Base-by-base conservation (phyloP, 2,113 vertebrate genomes). In the Gobio gobio region DNA sequence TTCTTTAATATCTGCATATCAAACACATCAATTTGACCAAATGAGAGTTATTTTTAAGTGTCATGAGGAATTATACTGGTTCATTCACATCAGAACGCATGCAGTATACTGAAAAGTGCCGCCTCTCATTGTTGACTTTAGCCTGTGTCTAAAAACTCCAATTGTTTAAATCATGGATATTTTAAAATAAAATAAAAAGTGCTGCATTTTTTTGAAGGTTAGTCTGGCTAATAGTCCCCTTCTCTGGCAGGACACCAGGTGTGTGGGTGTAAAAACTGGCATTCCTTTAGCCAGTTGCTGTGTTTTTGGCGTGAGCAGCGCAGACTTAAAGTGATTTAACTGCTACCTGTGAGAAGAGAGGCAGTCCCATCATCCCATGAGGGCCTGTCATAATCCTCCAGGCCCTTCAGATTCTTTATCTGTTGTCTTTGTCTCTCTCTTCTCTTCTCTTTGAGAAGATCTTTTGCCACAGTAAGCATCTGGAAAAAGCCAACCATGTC, bases 161-260 rank as follows among this genome's bases (percentile, higher is more conserved):
- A 94, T 91, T 93, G 89, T 91, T 91, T 90, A 90, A 87, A 87
- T 94, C 93, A 93, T 94, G 88, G 92, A 88, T 91, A 90, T 91
- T 93, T 94, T 90, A 93, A 94, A 5, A 76, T 3, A 94, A 94
- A 94, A 92, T 90, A 92, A 81, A 45, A 88, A 91, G 89, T 92
- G 89, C 89, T 87, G 29, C 86, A 87, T 89, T 78, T 9, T 63
- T 81, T 90, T 90, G 91, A 89, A 92, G 47, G 63, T 90, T 89
- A 89, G 85, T 92, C 90, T 94, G 94, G 93, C 90, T 12, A 88
- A 36, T 24, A 85, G 92, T 90, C 73, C 56, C 40, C 40, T 64
- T 68, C 54, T 80, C 56, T 90, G 91, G 91, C 86, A 74, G 40
- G 1, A 36, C 29, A 90, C 92, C 92, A 93, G 83, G 43, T 74